These are phyloP conservation scores for Sebastes goodei DNA, from an alignment of 2,797 vertebrate species.

Conservation along the genomic window DNA sequence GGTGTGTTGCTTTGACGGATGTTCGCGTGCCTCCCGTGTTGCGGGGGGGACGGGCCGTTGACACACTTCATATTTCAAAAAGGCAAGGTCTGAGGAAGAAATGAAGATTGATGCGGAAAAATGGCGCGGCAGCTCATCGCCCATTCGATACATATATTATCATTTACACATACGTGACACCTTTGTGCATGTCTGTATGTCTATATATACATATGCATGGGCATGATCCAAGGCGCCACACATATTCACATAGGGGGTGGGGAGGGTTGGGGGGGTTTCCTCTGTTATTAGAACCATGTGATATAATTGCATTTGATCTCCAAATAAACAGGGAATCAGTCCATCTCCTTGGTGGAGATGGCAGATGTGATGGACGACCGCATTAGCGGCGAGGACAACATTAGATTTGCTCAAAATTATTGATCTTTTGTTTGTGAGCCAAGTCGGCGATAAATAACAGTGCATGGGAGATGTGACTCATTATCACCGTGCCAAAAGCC, in stretches of 20 bases:
- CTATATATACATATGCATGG: constrained; percentile 73
- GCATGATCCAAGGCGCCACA: constrained; percentile 57
- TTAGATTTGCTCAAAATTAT: constrained; percentile 91
- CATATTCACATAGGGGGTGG: constrained; percentile 52
- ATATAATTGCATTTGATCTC: constrained; percentile 88
- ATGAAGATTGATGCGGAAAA: constrained; percentile 85
- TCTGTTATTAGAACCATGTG: constrained; percentile 85
- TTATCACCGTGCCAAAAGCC: constrained; percentile 85
- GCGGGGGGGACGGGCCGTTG: constrained; percentile 75
- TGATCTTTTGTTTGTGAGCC: constrained; percentile 90
- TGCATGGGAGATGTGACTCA: constrained; percentile 86
- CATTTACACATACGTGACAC: constrained; percentile 80
- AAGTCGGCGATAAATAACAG: constrained; percentile 87
- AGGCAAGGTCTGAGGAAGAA: constrained; percentile 79
- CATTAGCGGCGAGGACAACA: constrained; percentile 88
- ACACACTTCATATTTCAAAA: constrained; percentile 85
- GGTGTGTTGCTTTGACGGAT: constrained; percentile 73
- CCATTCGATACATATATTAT: constrained; percentile 80
- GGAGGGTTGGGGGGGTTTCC: constrained; percentile 15
- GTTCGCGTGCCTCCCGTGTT: constrained; percentile 73
- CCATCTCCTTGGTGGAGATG: constrained; percentile 84
- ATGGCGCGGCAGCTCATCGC: constrained; percentile 52
- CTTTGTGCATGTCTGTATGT: constrained; percentile 57
- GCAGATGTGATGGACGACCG: constrained; percentile 87
- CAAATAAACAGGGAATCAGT: constrained; percentile 86